Base-by-base conservation (phyloP, 2,797 vertebrate genomes). In the Pachyuromys duprasi region DNA sequence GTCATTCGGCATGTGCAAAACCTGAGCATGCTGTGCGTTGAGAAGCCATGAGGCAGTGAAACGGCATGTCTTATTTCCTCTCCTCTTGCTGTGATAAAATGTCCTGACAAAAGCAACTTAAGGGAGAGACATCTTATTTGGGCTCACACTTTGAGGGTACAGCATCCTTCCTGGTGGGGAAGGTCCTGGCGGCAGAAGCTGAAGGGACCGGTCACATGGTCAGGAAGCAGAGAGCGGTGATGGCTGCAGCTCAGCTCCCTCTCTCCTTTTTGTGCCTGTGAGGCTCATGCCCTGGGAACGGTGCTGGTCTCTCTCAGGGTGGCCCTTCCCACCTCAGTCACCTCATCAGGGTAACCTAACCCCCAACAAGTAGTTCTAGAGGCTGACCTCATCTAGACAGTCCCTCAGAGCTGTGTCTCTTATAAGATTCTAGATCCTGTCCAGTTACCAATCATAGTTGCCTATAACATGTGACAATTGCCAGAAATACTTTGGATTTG, bases 211-310 rank as follows among this genome's bases (percentile, higher is more conserved):
- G 45, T 2, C 83, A 69, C 42, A 1, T 53, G 53, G 22, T 53
- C 45, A 1, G 31, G 33, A 14, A 53, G 83, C 33, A 69, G 63
- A 24, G 11, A 84, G 28, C 18, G 1, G 5, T n/a, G 63, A 24
- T 4, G 18, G 28, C 1, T 0, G 7, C 9, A 8, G 18, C 31
- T 24, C 31, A 5, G 18, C 7, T 18, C 9, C 60, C 18, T 13
- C 1, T 12, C 18, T 82, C 26, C 57, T 18, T 67, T 3, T 15
- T 53, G 24, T 53, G 31, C 20, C 18, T 9, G 62, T 28, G 45
- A 53, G 13, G 22, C 33, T 3, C 63, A 36, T 15, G 13, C 14
- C 20, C 20, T 24, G 83, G 1, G 45, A 69, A 26, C 7, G 13
- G 45, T 26, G 65, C 45, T 69, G 63, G 33, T 11, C 65, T 3